phyloP scores from a whole-genome alignment of 2,797 vertebrate species.

The Melanotaenia trifasciata region DNA sequence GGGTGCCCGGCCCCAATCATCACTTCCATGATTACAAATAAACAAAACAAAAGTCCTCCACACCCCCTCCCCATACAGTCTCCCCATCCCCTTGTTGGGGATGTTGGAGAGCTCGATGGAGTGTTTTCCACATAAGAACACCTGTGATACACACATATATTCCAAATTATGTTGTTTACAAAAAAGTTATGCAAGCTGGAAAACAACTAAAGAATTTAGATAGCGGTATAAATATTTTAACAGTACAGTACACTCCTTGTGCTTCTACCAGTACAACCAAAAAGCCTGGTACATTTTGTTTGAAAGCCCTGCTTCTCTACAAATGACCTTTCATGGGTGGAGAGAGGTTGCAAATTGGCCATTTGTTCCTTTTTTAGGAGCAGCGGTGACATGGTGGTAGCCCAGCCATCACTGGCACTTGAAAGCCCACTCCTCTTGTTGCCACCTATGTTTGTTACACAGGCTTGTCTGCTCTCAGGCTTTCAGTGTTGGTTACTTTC shows the following conservation, averaged over 20 bases:
- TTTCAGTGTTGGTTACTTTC: slow-evolving; percentile 58
- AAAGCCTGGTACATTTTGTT: slow-evolving; percentile 63
- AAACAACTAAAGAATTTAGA: slow-evolving; percentile 44
- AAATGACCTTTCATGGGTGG: slow-evolving; percentile 67
- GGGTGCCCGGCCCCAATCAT: slow-evolving; percentile 16
- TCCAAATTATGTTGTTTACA: slow-evolving; percentile 7
- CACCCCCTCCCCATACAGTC: slow-evolving; percentile 31
- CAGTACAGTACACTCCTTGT: slow-evolving; percentile 15
- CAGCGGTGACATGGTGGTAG: slow-evolving; percentile 65
- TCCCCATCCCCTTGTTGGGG: slow-evolving; percentile 33
- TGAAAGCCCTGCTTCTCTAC: slow-evolving; percentile 60
- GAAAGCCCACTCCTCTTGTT: slow-evolving; percentile 61
- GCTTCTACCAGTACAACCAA: slow-evolving; percentile 26
- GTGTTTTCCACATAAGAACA: slow-evolving; percentile 40
- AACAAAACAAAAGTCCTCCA: slow-evolving; percentile 42
- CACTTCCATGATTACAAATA: slow-evolving; percentile 32
- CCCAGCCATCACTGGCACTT: slow-evolving; percentile 58
- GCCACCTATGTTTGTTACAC: slow-evolving; percentile 69
- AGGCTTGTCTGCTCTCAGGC: slow-evolving; percentile 51
- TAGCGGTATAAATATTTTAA: slow-evolving; percentile 56
- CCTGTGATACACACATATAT: slow-evolving; percentile 17
- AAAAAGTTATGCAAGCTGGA: slow-evolving; percentile 14
- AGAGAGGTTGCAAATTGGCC: slow-evolving; percentile 65
- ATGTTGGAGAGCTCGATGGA: slow-evolving; percentile 23
- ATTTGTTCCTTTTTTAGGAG: slow-evolving; percentile 60